Evolutionary conservation across 2,888 invertebrate genomes (phyloP).

Genomic region (Oscheius sp.): DNA sequence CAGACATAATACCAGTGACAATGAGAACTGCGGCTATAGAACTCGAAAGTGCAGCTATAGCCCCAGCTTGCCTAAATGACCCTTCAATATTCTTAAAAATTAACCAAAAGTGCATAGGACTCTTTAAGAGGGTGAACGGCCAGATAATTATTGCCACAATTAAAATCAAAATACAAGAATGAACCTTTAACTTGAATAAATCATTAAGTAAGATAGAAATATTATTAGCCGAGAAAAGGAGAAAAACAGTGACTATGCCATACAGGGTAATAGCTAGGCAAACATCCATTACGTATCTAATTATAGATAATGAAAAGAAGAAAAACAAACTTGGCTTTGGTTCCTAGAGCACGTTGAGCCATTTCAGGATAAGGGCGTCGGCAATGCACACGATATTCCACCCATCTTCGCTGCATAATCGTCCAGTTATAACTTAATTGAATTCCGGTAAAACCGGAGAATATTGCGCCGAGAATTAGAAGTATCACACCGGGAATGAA

Average conservation of each 20-base stretch:
- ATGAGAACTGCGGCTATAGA: slow-evolving; percentile 38
- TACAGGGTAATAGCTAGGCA: slow-evolving; percentile 47
- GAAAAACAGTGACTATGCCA: slow-evolving; percentile 47
- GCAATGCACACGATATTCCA: slow-evolving; percentile 48
- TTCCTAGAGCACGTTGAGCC: slow-evolving; percentile 51
- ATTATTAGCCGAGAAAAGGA: slow-evolving; percentile 52
- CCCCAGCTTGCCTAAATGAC: slow-evolving; percentile 4
- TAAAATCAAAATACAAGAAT: slow-evolving; percentile 49
- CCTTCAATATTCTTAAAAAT: too few relatives aligned
- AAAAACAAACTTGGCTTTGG: slow-evolving; percentile 33
- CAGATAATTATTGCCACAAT: slow-evolving; percentile 39
- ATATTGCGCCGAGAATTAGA: slow-evolving; percentile 36
- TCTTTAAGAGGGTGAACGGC: slow-evolving; percentile 47
- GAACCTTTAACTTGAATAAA: slow-evolving; percentile 42
- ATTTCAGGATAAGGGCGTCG: slow-evolving; percentile 56
- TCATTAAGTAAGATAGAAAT: slow-evolving; percentile 46
- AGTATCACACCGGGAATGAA: slow-evolving; percentile 30
- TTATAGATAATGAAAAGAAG: not conserved
- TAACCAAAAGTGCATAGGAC: slow-evolving; percentile 52
- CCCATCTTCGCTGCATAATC: slow-evolving; percentile 55
- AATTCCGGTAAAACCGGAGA: slow-evolving; percentile 53
- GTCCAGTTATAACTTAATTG: slow-evolving; percentile 56
- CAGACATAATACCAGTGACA: slow-evolving; percentile 32
- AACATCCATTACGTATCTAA: slow-evolving; percentile 21
- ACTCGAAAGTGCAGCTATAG: slow-evolving; percentile 37